Percentiles rank a stretch among this genome's conserved stretches.
Evolutionary conservation across 2,797 vertebrate species (phyloP).

Genomic region (Hemitrygon akajei): DNA sequence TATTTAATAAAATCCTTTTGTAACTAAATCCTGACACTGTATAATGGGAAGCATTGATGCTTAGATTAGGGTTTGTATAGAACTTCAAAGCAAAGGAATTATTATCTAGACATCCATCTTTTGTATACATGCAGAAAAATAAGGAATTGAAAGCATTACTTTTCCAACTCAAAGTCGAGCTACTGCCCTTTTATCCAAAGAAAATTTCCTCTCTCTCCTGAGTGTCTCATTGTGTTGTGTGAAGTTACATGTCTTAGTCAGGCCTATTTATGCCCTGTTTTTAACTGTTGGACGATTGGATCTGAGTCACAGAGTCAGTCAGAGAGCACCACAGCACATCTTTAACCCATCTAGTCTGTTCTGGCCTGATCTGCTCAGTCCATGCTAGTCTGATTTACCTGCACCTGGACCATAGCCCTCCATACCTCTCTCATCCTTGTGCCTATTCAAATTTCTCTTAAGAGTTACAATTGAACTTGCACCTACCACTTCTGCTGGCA

Average conservation of each 20-base stretch:
- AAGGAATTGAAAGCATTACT: not conserved
- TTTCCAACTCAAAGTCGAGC: not conserved
- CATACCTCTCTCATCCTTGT: no score
- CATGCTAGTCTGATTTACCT: no score
- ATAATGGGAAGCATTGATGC: not conserved
- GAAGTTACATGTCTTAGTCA: not conserved
- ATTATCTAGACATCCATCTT: not conserved
- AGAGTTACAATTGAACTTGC: no score
- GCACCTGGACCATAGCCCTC: no score
- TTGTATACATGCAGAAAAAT: not conserved
- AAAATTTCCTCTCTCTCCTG: not conserved
- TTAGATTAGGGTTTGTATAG: not conserved
- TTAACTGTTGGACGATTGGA: no score
- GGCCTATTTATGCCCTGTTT: not conserved
- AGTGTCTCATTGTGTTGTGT: not conserved
- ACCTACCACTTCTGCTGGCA: no score
- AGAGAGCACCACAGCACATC: no score
- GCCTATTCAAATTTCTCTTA: no score
- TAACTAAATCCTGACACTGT: not conserved
- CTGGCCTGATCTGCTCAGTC: no score
- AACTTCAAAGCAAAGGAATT: not conserved
- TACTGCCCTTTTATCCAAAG: not conserved
- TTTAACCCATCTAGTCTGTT: no score
- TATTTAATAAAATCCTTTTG: conserved; percentile 1
- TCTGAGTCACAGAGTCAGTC: no score